Percentiles rank a stretch among this genome's conserved stretches.
Evolutionary conservation across 1,140 invertebrate genomes (phyloP).

Genomic region (Limonius californicus): DNA sequence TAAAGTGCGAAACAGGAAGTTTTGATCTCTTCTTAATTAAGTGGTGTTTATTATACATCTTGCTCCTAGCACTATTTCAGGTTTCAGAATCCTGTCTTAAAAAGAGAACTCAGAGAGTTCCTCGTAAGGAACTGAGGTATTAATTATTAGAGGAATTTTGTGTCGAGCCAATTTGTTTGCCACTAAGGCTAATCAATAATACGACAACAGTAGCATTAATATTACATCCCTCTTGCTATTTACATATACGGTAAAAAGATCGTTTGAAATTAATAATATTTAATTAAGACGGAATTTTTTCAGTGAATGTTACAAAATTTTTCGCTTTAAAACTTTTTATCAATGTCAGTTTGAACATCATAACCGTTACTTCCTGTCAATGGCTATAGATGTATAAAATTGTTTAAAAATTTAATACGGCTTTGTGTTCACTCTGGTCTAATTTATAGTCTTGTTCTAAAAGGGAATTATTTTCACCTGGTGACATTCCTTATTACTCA

Average conservation of each 20-base stretch:
- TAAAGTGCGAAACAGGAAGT: constrained; percentile 8
- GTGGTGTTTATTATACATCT: constrained; percentile 1
- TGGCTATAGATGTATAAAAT: too few species aligned
- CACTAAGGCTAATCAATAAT: too few species aligned
- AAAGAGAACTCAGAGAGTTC: not conserved
- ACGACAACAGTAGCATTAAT: too few species aligned
- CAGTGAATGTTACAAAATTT: too few species aligned
- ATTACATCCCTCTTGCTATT: too few species aligned
- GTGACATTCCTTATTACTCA: not conserved
- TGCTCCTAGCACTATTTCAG: constrained; percentile 1
- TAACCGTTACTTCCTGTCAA: too few species aligned
- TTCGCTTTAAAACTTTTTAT: not conserved
- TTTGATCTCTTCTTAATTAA: constrained; percentile 2
- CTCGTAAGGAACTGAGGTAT: not conserved
- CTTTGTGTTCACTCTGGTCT: too few species aligned
- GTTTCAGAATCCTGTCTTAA: constrained; percentile 4
- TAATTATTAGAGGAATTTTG: constrained; percentile 1
- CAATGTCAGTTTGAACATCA: too few species aligned
- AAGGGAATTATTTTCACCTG: not conserved
- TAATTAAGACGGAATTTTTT: not conserved
- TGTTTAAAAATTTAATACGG: too few species aligned
- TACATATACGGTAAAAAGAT: too few species aligned
- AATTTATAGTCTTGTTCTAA: too few species aligned
- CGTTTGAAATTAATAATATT: not conserved
- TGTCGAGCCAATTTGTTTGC: too few species aligned